phyloP scores from a whole-genome alignment of 2,888 invertebrate genomes.

The Melanophora roralis region DNA sequence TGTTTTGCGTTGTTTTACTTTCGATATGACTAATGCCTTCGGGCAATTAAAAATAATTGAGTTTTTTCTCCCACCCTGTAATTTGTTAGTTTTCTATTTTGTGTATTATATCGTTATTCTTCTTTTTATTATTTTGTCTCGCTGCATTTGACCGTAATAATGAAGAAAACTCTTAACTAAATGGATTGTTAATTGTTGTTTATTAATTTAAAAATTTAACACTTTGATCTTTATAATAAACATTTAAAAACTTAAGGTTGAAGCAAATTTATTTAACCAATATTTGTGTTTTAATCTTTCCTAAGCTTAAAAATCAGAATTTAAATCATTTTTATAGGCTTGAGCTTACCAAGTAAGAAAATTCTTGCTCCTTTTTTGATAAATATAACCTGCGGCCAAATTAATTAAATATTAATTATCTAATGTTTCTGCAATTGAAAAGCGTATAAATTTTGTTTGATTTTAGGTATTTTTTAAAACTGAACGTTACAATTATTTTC shows the following conservation, averaged over 20 bases:
- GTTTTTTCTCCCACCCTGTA: conserved; percentile 29
- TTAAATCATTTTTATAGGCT: too few species aligned
- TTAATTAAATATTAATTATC: conserved; percentile 54
- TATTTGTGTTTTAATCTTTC: too few species aligned
- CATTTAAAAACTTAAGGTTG: conserved; percentile 25
- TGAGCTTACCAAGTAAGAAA: too few species aligned
- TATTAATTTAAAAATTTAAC: conserved; percentile 31
- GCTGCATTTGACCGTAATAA: not conserved
- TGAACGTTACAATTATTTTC: not conserved
- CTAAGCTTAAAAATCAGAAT: too few species aligned
- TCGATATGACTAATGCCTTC: conserved; percentile 44
- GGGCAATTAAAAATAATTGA: conserved; percentile 54
- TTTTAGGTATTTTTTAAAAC: not conserved
- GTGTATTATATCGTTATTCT: not conserved
- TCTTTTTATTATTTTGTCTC: not conserved
- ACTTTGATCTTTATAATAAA: conserved; percentile 43
- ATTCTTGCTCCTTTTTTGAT: not conserved
- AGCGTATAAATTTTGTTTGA: conserved; percentile 11
- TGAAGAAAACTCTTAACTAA: not conserved
- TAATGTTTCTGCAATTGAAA: conserved; percentile 40
- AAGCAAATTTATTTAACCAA: too few species aligned
- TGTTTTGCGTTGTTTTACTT: conserved; percentile 16
- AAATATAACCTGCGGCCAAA: conserved; percentile 10
- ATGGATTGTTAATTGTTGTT: conserved; percentile 15
- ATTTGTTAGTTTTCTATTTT: conserved; percentile 36